phyloP scores from a whole-genome alignment of 2,113 vertebrate genomes.

The Antigone vipio region DNA sequence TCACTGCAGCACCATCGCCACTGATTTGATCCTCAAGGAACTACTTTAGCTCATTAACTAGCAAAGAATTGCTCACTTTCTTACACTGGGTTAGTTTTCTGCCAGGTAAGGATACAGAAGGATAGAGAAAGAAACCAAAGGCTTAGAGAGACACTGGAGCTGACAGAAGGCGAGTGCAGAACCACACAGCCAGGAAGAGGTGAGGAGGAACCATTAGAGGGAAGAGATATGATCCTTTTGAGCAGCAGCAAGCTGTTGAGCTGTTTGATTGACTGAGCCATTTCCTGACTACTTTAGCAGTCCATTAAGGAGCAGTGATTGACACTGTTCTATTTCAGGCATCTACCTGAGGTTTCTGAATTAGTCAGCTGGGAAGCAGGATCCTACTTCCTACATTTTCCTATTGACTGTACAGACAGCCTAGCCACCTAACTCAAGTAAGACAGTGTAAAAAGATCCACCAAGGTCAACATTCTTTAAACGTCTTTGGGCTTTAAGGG shows the following conservation, averaged over 20 bases:
- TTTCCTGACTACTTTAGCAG: conserved; percentile 53
- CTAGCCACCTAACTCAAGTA: neutral
- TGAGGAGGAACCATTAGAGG: neutral
- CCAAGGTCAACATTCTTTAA: neutral
- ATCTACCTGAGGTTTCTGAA: conserved; percentile 50
- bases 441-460: neutral
- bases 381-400: neutral
- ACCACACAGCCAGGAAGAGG: neutral
- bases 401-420: neutral
- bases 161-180: neutral
- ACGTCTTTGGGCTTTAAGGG: neutral
- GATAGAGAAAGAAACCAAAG: neutral
- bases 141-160: neutral
- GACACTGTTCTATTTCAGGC: conserved; percentile 31
- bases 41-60: neutral
- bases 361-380: conserved; percentile 21
- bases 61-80: neutral
- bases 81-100: neutral
- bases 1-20: neutral
- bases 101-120: neutral
- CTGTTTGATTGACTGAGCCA: conserved; percentile 20
- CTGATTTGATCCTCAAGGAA: neutral
- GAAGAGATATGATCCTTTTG: neutral
- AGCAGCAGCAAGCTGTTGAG: conserved; percentile 11
- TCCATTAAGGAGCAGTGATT: conserved; percentile 56